These are phyloP conservation scores for Hedychridium roseum DNA, from an alignment of 2,888 invertebrate species.

Conservation along the genomic window DNA sequence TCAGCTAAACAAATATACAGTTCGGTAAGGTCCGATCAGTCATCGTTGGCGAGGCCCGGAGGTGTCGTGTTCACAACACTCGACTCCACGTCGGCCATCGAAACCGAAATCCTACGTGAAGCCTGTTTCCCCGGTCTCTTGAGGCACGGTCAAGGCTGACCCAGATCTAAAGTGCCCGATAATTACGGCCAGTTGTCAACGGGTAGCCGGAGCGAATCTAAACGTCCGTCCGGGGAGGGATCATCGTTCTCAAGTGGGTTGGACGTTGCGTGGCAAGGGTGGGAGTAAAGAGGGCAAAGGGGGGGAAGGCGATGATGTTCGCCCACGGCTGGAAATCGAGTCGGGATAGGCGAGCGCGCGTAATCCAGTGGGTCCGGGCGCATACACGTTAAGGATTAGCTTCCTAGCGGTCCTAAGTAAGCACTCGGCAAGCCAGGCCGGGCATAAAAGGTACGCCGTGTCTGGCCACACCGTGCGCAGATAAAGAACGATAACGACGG, in stretches of 20 bases:
- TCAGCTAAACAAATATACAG: too few relatives aligned
- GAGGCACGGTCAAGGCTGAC: constrained; percentile 41
- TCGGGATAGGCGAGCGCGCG: constrained; percentile 36
- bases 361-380: constrained; percentile 47
- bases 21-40: too few relatives aligned
- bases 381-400: constrained; percentile 52
- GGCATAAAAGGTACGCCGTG: constrained; percentile 29
- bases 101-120: constrained; percentile 38
- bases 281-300: neutral
- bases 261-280: constrained; percentile 10
- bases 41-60: constrained; percentile 27
- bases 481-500: too few relatives aligned
- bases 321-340: constrained; percentile 32
- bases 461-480: too few relatives aligned
- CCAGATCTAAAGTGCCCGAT: constrained; percentile 53
- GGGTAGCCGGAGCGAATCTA: constrained; percentile 32
- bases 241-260: constrained; percentile 22
- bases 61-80: constrained; percentile 12
- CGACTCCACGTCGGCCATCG: constrained; percentile 11
- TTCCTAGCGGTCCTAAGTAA: constrained; percentile 33
- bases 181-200: constrained; percentile 47
- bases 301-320: constrained; percentile 12
- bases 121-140: constrained; percentile 19
- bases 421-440: constrained; percentile 27
- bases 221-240: constrained; percentile 20